Conservation (phyloP, 2,888 invertebrate genomes). For the Trimorus sp. region DNA sequence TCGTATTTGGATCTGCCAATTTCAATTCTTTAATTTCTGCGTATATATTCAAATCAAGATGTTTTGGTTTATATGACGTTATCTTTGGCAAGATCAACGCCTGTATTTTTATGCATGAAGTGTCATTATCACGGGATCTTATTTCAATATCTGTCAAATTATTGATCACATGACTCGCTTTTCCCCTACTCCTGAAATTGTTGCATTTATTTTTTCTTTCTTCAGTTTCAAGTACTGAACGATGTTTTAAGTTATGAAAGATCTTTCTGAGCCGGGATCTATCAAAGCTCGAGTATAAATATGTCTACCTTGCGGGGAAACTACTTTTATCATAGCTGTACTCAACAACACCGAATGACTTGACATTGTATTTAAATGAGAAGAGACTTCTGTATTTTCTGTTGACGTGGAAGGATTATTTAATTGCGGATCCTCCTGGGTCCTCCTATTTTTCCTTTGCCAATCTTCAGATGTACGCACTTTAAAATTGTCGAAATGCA, state of each 20-base stretch:
- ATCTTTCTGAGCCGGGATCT: slow-evolving; percentile 11
- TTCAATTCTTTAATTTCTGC: not conserved
- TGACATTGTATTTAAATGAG: too few species aligned
- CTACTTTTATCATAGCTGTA: not conserved
- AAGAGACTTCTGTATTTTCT: not conserved
- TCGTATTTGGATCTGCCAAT: not conserved
- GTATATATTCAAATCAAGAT: not conserved
- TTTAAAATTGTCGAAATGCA: too few species aligned
- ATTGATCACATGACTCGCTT: too few species aligned
- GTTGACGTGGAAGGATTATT: not conserved
- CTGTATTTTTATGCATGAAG: too few species aligned
- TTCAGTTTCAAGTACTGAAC: not conserved
- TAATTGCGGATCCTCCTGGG: too few species aligned
- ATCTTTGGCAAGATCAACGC: not conserved
- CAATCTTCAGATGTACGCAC: too few species aligned
- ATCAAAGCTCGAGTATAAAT: not conserved
- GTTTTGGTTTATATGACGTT: not conserved
- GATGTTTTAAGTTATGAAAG: slow-evolving; percentile 1
- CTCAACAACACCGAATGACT: not conserved
- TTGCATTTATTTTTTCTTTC: not conserved
- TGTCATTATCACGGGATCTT: too few species aligned
- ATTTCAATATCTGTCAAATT: too few species aligned
- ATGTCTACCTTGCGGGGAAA: not conserved
- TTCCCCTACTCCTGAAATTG: not conserved
- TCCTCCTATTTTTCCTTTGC: too few species aligned